Base-by-base conservation (phyloP, 2,113 vertebrate species). In the Gasterosteus nipponicus region DNA sequence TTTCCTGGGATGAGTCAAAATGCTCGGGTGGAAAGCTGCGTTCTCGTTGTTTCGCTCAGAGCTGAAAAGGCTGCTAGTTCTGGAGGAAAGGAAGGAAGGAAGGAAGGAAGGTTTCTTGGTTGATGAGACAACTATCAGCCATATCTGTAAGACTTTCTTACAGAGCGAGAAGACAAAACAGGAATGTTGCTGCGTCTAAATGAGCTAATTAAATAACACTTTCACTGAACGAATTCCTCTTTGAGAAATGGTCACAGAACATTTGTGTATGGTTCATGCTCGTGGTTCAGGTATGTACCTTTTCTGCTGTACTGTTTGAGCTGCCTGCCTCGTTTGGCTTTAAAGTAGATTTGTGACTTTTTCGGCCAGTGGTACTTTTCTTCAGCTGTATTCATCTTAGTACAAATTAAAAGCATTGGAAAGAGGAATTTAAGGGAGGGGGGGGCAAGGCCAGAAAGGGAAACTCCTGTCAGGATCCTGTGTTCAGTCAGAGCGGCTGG, bases 61-160 rank as follows among this genome's bases (percentile, higher is more conserved):
- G n/a, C 19, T 60, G 19, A 19, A 6, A 14, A 26, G 73, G 57
- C 44, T 33, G 62, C 72, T 57, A 39, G n/a, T 60, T 80, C 22
- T 64, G 53, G 57, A 75, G 53, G 47, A 46, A 77, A 82, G 85
- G 87, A 88, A 84, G 86, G 81, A 89, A 91, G 86, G 81, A 89
- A 91, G 53, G 38, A 26, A 51, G 67, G 51, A 51, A 26, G 22
- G 39, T 68, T 80, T 73, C 58, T 60, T 26, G 69, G 64, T 62
- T 64, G 87, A 89, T 87, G 81, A 86, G 81, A 71, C 41, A 62
- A 47, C 80, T 73, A 68, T 11, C 58, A 69, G 69, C 29, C 62
- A 66, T 56, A 14, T 49, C 38, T 51, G 51, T 58, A 75, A 71
- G 12, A 10, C 0, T 49, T 22, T 65, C 2, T 46, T 26, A 65